Base-by-base conservation (phyloP, 2,888 invertebrate species). In the Trichogramma evanescens region DNA sequence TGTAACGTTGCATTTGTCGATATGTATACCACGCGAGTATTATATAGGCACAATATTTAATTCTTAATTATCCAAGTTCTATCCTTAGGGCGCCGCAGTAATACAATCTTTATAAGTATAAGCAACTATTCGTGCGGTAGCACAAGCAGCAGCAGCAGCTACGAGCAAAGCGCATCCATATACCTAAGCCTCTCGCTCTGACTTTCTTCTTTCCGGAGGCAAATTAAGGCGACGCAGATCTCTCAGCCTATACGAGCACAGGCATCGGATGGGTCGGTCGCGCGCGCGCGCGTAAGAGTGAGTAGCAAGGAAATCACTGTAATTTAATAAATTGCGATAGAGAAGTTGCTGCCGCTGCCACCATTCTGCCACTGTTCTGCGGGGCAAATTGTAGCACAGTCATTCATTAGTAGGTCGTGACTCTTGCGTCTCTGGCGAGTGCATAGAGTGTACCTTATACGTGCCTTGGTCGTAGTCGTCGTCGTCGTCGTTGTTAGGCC, bases 331-430 rank as follows among this genome's bases (percentile, higher is more conserved):
- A 76, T 76, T 76, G 74, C 76, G 70, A 75, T 74, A 74, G 61
- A 7, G 44, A 4, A 7, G n/a, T 26, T 4, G 40, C 52, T 7
- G 58, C 55, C 10, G 74, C 75, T 72, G 73, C 75, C 71, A 73
- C 73, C 71, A 74, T 74, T 74, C 70, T 13, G 13, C 13, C 13
- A 13, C 13, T 13, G 13, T 13, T 13, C 13, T 13, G 13, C 72
- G 71, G 70, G 72, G 74, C 74, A 74, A 75, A 76, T 75, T 75
- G 74, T 75, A 74, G 74, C 74, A 74, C 74, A 77, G 75, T 77
- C 75, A 74, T 75, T 77, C 75, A 76, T 76, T 77, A 77, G 75
- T 75, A 71, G 75, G 75, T 76, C 76, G 76, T 76, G 77, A 76
- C 76, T 77, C 63, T 62, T 13, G 13, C 13, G 13, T 13, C 13